Evolutionary conservation across 1,140 invertebrate genomes (phyloP).

Genomic region (Zaprionus tsacasi): DNA sequence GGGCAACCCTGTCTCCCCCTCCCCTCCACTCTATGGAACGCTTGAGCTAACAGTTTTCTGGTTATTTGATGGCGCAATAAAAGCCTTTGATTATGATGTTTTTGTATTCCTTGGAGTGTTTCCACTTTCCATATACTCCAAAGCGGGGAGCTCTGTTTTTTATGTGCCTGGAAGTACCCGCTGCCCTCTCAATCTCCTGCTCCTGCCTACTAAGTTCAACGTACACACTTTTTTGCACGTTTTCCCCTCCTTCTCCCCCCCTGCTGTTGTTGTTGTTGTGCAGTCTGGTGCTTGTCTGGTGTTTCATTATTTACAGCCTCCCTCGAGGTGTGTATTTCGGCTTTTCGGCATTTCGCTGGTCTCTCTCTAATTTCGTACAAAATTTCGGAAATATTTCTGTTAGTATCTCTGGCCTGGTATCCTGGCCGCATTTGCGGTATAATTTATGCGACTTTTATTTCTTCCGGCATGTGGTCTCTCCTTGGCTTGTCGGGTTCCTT

Average conservation of each 20-base stretch:
- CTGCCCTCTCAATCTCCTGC: neutral
- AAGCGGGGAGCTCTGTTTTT: conserved; percentile 9
- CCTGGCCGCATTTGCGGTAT: conserved; percentile 40
- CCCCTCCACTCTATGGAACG: conserved; percentile 1
- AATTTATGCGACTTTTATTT: conserved; percentile 65
- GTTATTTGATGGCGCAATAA: conserved; percentile 68
- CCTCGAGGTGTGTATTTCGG: conserved; percentile 16
- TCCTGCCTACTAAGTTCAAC: neutral
- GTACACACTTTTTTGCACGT: conserved; percentile 28
- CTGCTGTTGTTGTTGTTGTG: conserved; percentile 38
- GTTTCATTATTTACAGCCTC: conserved; percentile 76
- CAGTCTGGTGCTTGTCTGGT: conserved; percentile 72
- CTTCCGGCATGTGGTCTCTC: conserved; percentile 13
- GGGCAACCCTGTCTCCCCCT: conserved; percentile 2
- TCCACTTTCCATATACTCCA: conserved; percentile 20
- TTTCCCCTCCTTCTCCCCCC: conserved; percentile 27
- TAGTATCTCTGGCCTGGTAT: neutral
- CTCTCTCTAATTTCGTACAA: conserved; percentile 16
- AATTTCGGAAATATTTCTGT: conserved; percentile 22
- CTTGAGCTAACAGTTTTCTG: conserved; percentile 66
- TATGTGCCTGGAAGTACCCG: neutral
- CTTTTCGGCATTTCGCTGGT: conserved; percentile 25
- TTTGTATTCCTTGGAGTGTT: conserved; percentile 58
- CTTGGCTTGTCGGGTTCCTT: neutral
- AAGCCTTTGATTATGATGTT: conserved; percentile 72